phyloP scores from a whole-genome alignment of 1,140 invertebrate genomes.

The Doryteuthis pealeii region DNA sequence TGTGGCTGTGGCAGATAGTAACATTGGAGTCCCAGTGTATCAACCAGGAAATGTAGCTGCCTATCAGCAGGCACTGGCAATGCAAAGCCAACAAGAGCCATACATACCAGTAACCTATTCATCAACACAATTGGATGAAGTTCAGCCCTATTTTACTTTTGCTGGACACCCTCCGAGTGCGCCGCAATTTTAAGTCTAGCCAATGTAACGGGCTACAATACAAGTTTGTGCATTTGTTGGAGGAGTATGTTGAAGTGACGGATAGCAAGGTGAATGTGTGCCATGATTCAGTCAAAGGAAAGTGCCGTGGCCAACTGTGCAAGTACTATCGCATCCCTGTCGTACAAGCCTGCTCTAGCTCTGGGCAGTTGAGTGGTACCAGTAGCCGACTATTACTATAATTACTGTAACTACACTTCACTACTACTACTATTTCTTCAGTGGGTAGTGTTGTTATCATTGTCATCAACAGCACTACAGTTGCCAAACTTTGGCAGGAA shows the following conservation, averaged over 20 bases:
- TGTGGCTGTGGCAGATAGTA: no score
- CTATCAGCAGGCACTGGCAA: no score
- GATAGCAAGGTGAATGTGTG: slow-evolving; percentile 91
- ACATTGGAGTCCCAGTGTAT: no score
- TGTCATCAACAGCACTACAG: neutral
- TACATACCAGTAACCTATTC: no score
- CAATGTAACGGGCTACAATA: slow-evolving; percentile 91
- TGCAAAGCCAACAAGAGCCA: no score
- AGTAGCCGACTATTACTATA: neutral
- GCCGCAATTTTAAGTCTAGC: slow-evolving; percentile 97
- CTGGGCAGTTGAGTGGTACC: neutral
- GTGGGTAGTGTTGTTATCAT: neutral
- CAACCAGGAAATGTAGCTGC: no score
- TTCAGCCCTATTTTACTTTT: slow-evolving; percentile 64
- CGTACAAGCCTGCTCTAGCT: slow-evolving; percentile 27
- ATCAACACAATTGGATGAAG: no score
- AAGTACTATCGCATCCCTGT: slow-evolving; percentile 68
- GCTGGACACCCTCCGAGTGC: slow-evolving; percentile 99
- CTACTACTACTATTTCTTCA: slow-evolving; percentile 3
- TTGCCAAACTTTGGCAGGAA: neutral
- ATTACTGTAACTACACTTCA: neutral
- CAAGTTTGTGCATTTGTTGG: slow-evolving; percentile 93
- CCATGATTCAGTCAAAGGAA: slow-evolving; percentile 87
- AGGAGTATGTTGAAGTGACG: slow-evolving; percentile 92
- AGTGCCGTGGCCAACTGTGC: slow-evolving; percentile 84